phyloP scores from a whole-genome alignment of 2,888 invertebrate species.

The Euzetes globulus region DNA sequence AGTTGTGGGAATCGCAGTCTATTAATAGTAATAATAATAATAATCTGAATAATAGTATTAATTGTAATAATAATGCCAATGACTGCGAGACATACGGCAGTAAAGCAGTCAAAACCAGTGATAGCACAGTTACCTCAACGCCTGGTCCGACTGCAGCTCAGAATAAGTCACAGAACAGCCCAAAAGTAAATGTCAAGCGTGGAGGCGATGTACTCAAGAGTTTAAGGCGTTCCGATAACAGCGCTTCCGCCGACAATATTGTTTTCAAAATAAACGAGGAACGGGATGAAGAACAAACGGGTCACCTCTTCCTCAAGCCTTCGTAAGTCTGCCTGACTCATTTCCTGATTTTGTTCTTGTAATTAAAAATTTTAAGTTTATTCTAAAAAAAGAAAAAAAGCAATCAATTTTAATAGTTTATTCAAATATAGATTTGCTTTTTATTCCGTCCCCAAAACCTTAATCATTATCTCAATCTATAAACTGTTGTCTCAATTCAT shows the following conservation, averaged over 20 bases:
- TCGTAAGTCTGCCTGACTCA: not conserved
- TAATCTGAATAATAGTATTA: slow-evolving; percentile 25
- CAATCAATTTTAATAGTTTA: no score
- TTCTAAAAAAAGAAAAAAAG: no score
- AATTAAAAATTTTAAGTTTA: no score
- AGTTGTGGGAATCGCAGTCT: slow-evolving; percentile 70
- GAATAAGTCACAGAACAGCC: not conserved
- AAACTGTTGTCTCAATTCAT: no score
- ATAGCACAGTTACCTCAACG: slow-evolving; percentile 26
- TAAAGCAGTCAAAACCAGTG: not conserved
- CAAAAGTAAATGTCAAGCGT: not conserved
- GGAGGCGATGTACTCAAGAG: slow-evolving; percentile 11
- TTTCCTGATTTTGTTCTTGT: not conserved
- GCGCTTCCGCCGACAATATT: slow-evolving; percentile 25
- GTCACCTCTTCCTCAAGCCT: not conserved
- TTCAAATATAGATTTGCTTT: no score
- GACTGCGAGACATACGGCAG: slow-evolving; percentile 37
- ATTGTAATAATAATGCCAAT: slow-evolving; percentile 37
- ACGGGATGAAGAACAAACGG: not conserved
- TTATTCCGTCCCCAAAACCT: no score
- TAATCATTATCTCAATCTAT: no score
- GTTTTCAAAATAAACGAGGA: slow-evolving; percentile 21
- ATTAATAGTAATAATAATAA: slow-evolving; percentile 38
- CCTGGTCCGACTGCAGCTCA: slow-evolving; percentile 7
- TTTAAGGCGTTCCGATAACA: slow-evolving; percentile 11